Percentiles rank a stretch among this genome's conserved stretches.
Evolutionary conservation across 2,113 vertebrate genomes (phyloP).

Genomic region (Stigmatopora argus): DNA sequence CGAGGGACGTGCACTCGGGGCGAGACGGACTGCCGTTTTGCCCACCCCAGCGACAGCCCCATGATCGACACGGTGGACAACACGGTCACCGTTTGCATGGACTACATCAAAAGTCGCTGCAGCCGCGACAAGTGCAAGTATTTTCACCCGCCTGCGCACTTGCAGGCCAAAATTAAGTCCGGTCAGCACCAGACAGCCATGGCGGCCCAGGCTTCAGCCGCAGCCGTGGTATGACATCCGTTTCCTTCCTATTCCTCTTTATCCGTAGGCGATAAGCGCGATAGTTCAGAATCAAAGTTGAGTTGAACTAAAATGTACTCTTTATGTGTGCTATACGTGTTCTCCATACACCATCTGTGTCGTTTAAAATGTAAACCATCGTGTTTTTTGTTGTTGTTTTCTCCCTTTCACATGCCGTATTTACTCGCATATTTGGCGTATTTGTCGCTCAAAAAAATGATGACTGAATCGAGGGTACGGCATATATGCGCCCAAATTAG

Average conservation of each 20-base stretch:
- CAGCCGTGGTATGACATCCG: conserved; percentile 83
- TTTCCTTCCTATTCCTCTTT: conserved; percentile 2
- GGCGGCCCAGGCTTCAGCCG: conserved; percentile 85
- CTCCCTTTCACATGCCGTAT: not conserved
- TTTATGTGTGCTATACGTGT: conserved; percentile 1
- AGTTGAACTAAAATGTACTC: conserved; percentile 9
- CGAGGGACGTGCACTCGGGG: conserved; percentile 90
- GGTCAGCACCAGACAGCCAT: conserved; percentile 88
- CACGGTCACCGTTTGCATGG: conserved; percentile 98
- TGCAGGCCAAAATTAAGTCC: conserved; percentile 98
- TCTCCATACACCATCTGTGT: conserved; percentile 5
- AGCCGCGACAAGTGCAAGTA: conserved; percentile 99
- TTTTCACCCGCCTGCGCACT: conserved; percentile 98
- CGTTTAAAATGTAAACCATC: not conserved
- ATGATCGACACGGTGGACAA: conserved; percentile 95
- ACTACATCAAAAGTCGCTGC: conserved; percentile 99
- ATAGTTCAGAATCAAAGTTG: not conserved
- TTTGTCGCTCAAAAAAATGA: too few species aligned
- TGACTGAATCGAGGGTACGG: too few species aligned
- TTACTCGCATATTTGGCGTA: too few species aligned
- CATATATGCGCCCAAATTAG: too few species aligned
- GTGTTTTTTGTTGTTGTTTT: conserved; percentile 14
- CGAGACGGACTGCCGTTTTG: conserved; percentile 95
- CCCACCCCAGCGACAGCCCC: conserved; percentile 91
- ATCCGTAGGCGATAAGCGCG: not conserved